Evolutionary conservation across 2,113 vertebrate genomes (phyloP), one percentile per base, ranked within the genome.

Genomic region (Astatotilapia flaviijosephi): DNA sequence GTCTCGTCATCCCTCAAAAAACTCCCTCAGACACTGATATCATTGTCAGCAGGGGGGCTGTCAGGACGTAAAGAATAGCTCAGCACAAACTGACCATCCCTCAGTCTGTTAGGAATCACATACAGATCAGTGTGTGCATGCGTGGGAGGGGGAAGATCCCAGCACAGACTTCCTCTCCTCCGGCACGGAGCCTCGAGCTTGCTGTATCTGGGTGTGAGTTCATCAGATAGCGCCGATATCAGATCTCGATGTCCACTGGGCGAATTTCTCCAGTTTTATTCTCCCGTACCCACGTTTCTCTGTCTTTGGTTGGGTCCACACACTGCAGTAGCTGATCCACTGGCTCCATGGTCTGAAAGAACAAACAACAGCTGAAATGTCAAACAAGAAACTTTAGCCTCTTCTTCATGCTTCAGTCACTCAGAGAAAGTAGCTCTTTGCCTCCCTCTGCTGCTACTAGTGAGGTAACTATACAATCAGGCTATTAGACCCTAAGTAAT

Each of bases 211-310:
- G 56, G 56, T 56, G 13, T 2, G 62, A 75, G 80, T 23, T 56
- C 9, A 3, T 42, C 17, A 83, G 23, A 15, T 42, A 51, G 79
- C 56, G 56, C 26, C 4, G 31, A 51, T 60, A 93, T 97, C 97
- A 99, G 94, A 99, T 98, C 95, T 99, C 98, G 95, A 99, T 97
- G 96, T 99, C 97, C 91, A 98, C 98, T 0, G 99, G 99, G 89
- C 99, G 96, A 94, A 98, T 97, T 13, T 98, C 97, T 83, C 99
- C 98, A 0, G 99, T 99, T 96, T 98, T 98, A 93, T 99, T 97
- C 93, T 99, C 98, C 87, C 96, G 96, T 85, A 99, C 99, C 99
- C 98, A 99, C 88, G 98, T 95, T 96, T 99, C 98, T 93, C 98
- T 94, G 96, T 99, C 99, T 95, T 95, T 98, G 93, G 94, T 92